Percentiles rank a stretch among this genome's conserved stretches.
Evolutionary conservation across 2,113 vertebrate species (phyloP).

Genomic region (Pelvicachromis taeniatus): DNA sequence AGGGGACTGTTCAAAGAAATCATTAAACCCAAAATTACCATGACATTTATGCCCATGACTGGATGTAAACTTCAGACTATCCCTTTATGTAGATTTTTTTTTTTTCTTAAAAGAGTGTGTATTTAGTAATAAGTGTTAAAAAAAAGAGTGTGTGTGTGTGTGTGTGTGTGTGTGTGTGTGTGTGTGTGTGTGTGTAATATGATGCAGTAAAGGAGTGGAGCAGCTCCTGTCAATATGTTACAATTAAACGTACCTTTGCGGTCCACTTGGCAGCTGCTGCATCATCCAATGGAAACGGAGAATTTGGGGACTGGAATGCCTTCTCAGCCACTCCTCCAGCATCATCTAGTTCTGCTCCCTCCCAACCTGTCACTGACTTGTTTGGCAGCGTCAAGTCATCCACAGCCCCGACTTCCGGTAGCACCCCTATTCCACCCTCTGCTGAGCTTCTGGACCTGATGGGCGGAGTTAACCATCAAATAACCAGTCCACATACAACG

Average conservation of each 20-base stretch:
- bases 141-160: no score
- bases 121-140: background rate
- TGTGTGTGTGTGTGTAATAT: no score
- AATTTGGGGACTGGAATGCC: conserved; percentile 95
- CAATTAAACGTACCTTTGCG: background rate
- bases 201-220: background rate
- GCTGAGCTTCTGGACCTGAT: conserved; percentile 91
- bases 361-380: conserved; percentile 60
- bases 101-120: background rate
- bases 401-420: conserved; percentile 40
- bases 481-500: conserved; percentile 72
- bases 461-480: conserved; percentile 69
- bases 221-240: background rate
- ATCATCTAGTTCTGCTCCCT: conserved; percentile 33
- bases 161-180: no score
- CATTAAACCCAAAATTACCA: background rate
- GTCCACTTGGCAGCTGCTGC: conserved; percentile 66
- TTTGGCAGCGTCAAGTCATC: conserved; percentile 70
- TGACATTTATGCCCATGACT: background rate
- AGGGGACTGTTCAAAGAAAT: background rate
- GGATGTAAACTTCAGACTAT: background rate
- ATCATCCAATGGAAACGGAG: conserved; percentile 83
- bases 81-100: background rate
- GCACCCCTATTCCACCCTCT: conserved; percentile 64
- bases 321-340: conserved; percentile 79